Conservation (phyloP, 1,140 invertebrate species). For the Saxidomus purpurata region DNA sequence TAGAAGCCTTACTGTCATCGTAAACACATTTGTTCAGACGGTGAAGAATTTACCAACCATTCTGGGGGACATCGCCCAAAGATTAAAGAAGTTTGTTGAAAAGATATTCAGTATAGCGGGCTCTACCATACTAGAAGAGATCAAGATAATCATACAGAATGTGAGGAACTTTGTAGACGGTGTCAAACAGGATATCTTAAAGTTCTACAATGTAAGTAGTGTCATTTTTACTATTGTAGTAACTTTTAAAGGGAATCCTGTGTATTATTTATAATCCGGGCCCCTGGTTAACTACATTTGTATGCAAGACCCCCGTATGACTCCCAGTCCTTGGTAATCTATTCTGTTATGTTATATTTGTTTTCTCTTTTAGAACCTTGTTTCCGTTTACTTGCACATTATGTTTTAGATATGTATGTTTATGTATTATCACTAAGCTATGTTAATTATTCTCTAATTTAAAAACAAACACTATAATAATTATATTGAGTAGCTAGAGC, state of each 20-base stretch:
- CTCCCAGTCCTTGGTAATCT: too few species aligned
- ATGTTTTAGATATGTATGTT: too few species aligned
- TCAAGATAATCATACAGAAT: conserved; percentile 30
- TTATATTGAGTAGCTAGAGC: too few species aligned
- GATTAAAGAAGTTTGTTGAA: conserved; percentile 7
- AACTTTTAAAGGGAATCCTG: background rate
- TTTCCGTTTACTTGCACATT: too few species aligned
- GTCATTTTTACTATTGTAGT: too few species aligned
- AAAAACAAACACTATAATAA: too few species aligned
- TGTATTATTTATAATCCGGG: background rate
- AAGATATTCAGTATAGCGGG: conserved; percentile 19
- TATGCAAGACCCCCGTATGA: too few species aligned
- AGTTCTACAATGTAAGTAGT: conserved; percentile 43
- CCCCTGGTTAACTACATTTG: too few species aligned
- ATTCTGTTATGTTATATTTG: too few species aligned
- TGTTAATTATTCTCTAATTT: too few species aligned
- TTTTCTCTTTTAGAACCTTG: too few species aligned
- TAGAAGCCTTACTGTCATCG: background rate
- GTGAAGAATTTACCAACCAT: conserved; percentile 36
- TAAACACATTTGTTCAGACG: conserved; percentile 19
- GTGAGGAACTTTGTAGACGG: conserved; percentile 31
- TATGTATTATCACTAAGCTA: too few species aligned
- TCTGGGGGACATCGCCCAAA: background rate
- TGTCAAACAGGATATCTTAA: background rate
- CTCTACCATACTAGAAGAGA: conserved; percentile 27